A percentile compares a stretch with the other conserved stretches of the same genome.
phyloP scores from a whole-genome alignment of 2,113 vertebrate genomes.

The Pygoscelis adeliae region DNA sequence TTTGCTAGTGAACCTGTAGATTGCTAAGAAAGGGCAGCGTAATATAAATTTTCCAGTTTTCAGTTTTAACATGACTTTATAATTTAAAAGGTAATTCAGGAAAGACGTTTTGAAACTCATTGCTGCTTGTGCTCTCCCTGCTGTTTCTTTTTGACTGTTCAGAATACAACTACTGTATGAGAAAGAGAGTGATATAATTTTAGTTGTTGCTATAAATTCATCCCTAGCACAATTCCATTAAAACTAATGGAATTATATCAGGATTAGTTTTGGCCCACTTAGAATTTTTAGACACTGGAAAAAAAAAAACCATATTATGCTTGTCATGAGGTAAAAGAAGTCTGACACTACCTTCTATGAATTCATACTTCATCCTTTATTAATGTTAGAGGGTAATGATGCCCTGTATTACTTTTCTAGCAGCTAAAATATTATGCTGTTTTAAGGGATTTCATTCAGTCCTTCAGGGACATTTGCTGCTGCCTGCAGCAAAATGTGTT shows the following conservation, averaged over 20 bases:
- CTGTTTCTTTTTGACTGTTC: background rate
- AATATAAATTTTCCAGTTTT: background rate
- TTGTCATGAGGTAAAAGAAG: background rate
- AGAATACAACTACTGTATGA: background rate
- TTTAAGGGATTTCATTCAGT: slow-evolving; percentile 1
- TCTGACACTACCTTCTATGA: background rate
- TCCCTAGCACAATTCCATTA: background rate
- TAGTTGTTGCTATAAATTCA: background rate
- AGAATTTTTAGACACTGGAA: background rate
- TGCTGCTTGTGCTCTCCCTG: background rate
- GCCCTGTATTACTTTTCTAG: background rate
- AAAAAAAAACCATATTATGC: background rate
- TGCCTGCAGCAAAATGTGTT: background rate
- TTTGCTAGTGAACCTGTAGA: background rate
- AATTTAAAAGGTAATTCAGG: slow-evolving; percentile 14
- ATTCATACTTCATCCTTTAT: background rate
- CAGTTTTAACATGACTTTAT: background rate
- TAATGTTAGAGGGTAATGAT: background rate
- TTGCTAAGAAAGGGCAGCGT: background rate
- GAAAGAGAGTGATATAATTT: background rate
- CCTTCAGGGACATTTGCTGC: background rate
- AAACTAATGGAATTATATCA: background rate
- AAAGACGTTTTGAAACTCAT: background rate
- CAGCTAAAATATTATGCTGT: background rate
- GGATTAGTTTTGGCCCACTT: background rate